Base-by-base conservation (phyloP, 1,140 invertebrate genomes). In the Orussus abietinus region DNA sequence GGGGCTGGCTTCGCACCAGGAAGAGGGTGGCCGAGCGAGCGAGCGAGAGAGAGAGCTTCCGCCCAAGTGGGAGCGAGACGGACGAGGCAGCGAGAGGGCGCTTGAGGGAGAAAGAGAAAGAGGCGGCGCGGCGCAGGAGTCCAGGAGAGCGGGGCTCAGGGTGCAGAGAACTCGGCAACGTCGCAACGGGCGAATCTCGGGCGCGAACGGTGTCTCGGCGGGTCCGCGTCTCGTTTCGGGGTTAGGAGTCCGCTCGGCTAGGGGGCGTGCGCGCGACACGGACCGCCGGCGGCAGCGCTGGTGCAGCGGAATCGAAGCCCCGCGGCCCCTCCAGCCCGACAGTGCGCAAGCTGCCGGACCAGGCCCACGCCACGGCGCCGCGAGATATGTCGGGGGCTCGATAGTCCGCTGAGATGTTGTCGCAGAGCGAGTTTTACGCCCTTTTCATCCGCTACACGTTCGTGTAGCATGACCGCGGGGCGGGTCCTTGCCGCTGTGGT, bases 361-460 rank as follows among this genome's bases (percentile, higher is more conserved):
- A 17, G 11, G 14, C 29, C n/a, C 13, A 4, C 22, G 40, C 12
- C 3, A 30, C 13, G 25, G 26, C 36, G 38, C 14, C 18, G 32
- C 28, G 11, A 32, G 44, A 21, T 30, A 47, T 25, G 28, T 11
- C 14, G 12, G 6, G 11, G 44, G 26, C 11, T 55, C 53, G 59
- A 56, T 59, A 49, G 58, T 46, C 33, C 51, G 45, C 53, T 42
- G 45, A 62, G 47, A 69, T 69, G 66, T 57, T 68, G 52, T 62
- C 64, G 55, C 64, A 66, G 55, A 66, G 61, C 55, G 63, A 64
- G 51, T 66, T 67, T 55, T 68, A 66, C 55, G 64, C 64, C 48
- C 64, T 68, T 40, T 66, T 68, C 48, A 68, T 68, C 45, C 65
- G 62, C 59, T 68, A 68, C 57, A 68, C 65, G 10, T 66, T 68